phyloP scores from a whole-genome alignment of 2,113 vertebrate species.

The Ochotona curzoniae region DNA sequence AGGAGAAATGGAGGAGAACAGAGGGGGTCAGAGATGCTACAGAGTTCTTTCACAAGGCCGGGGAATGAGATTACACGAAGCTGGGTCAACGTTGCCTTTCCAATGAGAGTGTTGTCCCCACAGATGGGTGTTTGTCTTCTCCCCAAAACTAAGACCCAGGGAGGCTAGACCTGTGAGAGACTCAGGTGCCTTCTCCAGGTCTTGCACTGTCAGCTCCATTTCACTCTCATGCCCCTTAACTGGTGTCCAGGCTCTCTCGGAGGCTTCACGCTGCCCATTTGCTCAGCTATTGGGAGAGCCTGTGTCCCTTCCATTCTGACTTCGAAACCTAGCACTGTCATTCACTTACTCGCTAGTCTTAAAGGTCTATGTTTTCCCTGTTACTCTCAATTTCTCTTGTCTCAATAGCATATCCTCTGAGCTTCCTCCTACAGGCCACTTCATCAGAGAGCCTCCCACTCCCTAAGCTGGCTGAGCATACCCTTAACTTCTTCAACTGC shows the following conservation, averaged over 20 bases:
- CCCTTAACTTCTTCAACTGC: not conserved
- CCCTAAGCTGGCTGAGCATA: not conserved
- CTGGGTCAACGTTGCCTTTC: not conserved
- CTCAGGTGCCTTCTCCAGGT: too few species aligned
- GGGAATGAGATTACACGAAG: not conserved
- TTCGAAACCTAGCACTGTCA: rapidly evolving
- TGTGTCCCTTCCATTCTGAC: not conserved
- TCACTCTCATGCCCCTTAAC: too few species aligned
- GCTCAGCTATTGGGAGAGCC: not conserved
- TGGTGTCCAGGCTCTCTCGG: rapidly evolving
- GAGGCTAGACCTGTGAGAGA: not conserved
- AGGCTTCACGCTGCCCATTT: not conserved
- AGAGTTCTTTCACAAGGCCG: not conserved
- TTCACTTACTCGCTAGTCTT: not conserved
- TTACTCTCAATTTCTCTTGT: not conserved
- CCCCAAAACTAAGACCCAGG: not conserved
- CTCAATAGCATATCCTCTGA: not conserved
- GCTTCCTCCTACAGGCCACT: not conserved
- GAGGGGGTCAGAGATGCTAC: not conserved
- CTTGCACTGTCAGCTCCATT: not conserved
- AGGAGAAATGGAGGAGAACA: not conserved
- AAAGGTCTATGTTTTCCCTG: not conserved
- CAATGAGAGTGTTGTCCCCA: too few species aligned
- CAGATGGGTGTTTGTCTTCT: not conserved
- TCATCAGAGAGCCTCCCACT: not conserved